A percentile compares a stretch with the other conserved stretches of the same genome.
phyloP scores from a whole-genome alignment of 2,888 invertebrate genomes.

The Camponotus fellah region DNA sequence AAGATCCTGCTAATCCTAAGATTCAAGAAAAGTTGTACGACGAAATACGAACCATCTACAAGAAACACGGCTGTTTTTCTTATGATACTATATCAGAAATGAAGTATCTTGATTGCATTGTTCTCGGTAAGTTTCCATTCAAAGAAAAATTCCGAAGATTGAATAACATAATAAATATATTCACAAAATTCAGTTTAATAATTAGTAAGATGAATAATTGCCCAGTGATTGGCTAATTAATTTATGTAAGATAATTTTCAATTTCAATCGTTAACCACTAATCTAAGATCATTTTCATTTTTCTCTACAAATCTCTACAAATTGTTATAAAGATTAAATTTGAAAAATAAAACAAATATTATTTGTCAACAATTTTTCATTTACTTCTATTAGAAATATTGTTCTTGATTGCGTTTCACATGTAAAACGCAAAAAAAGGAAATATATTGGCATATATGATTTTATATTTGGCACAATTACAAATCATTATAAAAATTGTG shows the following conservation, averaged over 20 bases:
- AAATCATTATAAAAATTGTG: neutral
- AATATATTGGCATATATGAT: neutral
- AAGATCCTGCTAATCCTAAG: conserved; percentile 73
- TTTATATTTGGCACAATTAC: neutral
- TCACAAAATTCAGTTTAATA: neutral
- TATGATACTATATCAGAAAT: conserved; percentile 73
- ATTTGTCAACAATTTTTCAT: neutral
- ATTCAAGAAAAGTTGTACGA: conserved; percentile 73
- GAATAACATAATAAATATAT: conserved; percentile 8
- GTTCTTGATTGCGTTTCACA: neutral
- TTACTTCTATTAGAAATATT: neutral
- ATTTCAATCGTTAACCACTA: neutral
- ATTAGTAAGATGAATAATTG: conserved; percentile 5
- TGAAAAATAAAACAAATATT: neutral
- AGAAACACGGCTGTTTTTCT: conserved; percentile 65
- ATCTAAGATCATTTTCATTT: neutral
- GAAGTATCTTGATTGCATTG: conserved; percentile 66
- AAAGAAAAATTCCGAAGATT: conserved; percentile 29
- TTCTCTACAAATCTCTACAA: neutral
- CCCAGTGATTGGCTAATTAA: neutral
- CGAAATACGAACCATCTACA: conserved; percentile 69
- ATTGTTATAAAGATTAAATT: neutral
- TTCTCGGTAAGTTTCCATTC: conserved; percentile 59
- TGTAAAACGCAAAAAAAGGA: neutral
- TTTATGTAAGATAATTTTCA: too few species aligned